Percentiles rank a stretch among this genome's conserved stretches.
These are phyloP conservation scores for Tetrao urogallus DNA, from an alignment of 2,113 vertebrate genomes.

Conservation along the genomic window DNA sequence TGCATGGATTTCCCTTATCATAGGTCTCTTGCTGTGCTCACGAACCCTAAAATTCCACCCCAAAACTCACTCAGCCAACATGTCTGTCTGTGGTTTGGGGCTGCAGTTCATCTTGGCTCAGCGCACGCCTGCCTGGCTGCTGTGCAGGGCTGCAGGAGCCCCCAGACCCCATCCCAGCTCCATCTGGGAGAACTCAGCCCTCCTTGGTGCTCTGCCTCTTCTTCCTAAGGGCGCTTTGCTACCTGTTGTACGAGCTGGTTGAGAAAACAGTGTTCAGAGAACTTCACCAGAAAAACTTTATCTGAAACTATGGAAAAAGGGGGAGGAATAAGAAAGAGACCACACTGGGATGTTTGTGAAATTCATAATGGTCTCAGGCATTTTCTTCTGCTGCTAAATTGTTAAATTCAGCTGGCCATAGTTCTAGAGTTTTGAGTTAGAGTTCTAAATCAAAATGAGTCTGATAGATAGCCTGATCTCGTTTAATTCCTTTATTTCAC, in stretches of 20 bases:
- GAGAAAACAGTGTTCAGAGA: not conserved
- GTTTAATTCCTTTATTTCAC: not conserved
- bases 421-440: not conserved
- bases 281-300: not conserved
- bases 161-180: not conserved
- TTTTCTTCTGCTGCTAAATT: not conserved
- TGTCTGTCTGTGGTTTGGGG: not conserved
- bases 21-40: not conserved
- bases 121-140: not conserved
- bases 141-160: too few relatives aligned
- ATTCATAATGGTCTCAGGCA: not conserved
- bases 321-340: not conserved
- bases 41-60: not conserved
- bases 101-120: not conserved
- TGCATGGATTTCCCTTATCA: fast-evolving
- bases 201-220: fast-evolving
- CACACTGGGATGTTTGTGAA: not conserved
- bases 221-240: fast-evolving
- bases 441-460: not conserved
- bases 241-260: fast-evolving
- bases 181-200: not conserved
- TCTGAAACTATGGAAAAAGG: fast-evolving
- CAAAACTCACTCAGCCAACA: not conserved
- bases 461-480: not conserved
- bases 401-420: not conserved